Conservation (phyloP, 2,113 vertebrate genomes). For the Echinops telfairi region DNA sequence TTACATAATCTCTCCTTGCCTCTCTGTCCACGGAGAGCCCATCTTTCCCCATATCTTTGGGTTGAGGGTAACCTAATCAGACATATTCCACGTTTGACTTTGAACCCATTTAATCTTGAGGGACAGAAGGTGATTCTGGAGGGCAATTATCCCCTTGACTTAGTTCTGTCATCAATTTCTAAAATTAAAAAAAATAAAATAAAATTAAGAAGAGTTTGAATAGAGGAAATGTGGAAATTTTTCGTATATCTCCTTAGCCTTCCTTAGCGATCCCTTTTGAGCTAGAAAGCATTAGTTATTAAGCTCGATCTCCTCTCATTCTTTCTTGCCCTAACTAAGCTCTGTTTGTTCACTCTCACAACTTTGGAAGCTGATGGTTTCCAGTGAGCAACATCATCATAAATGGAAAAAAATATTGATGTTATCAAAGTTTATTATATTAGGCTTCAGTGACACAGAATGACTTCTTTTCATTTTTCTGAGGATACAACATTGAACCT, state of each 20-base stretch:
- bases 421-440: too few species aligned
- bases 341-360: constrained; percentile 83
- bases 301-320: constrained; percentile 69
- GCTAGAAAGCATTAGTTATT: constrained; percentile 80
- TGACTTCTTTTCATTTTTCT: constrained; percentile 64
- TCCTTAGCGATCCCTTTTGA: constrained; percentile 79
- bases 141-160: constrained; percentile 35
- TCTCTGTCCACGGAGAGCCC: not conserved
- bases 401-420: too few species aligned
- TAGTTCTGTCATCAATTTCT: constrained; percentile 2
- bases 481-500: constrained; percentile 56
- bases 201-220: constrained; percentile 61
- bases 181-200: constrained; percentile 53
- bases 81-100: constrained; percentile 66
- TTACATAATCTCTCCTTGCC: constrained; percentile 66
- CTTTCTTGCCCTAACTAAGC: constrained; percentile 71
- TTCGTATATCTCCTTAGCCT: constrained; percentile 69
- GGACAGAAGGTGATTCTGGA: not conserved
- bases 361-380: constrained; percentile 38
- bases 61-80: constrained; percentile 74
- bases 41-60: constrained; percentile 54
- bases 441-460: too few species aligned
- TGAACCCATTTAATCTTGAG: constrained; percentile 59
- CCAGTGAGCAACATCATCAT: too few species aligned
- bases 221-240: constrained; percentile 61